A percentile compares a stretch with the other conserved stretches of the same genome.
phyloP scores from a whole-genome alignment of 2,113 vertebrate genomes.

The Oncorhynchus clarkii region DNA sequence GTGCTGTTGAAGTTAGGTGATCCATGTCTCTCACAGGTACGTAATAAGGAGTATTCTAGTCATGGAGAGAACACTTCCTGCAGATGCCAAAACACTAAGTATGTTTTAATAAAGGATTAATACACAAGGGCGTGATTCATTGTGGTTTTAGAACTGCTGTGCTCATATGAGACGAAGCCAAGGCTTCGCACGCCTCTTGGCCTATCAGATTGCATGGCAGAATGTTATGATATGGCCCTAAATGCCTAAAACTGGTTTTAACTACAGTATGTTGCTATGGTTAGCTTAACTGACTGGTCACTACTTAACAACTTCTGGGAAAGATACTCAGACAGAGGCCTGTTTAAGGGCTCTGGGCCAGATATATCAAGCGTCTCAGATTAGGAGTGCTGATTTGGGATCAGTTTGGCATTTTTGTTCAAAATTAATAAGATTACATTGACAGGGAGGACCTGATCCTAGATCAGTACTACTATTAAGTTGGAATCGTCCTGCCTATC shows the following conservation, averaged over 20 bases:
- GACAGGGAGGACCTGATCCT: no score
- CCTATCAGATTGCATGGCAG: neutral
- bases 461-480: no score
- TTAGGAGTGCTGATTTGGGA: no score
- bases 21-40: conserved; percentile 39
- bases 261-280: neutral
- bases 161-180: no score
- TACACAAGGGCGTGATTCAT: no score
- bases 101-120: no score
- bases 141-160: no score
- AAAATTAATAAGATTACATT: no score
- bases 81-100: conserved; percentile 60
- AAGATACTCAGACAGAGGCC: neutral
- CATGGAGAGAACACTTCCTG: conserved; percentile 54
- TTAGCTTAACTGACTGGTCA: neutral
- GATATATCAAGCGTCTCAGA: neutral
- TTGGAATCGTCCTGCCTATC: no score
- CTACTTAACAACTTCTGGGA: conserved; percentile 2
- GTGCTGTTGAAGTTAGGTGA: conserved; percentile 9
- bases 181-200: conserved; percentile 15
- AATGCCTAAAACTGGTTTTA: conserved; percentile 16
- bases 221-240: conserved; percentile 42
- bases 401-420: no score
- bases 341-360: neutral
- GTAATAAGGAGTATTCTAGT: conserved; percentile 47